A percentile compares a stretch with the other conserved stretches of the same genome.
Evolutionary conservation across 37 sponge, comb jelly and placozoan species (phyloP).

Genomic region (Crambe crambe): DNA sequence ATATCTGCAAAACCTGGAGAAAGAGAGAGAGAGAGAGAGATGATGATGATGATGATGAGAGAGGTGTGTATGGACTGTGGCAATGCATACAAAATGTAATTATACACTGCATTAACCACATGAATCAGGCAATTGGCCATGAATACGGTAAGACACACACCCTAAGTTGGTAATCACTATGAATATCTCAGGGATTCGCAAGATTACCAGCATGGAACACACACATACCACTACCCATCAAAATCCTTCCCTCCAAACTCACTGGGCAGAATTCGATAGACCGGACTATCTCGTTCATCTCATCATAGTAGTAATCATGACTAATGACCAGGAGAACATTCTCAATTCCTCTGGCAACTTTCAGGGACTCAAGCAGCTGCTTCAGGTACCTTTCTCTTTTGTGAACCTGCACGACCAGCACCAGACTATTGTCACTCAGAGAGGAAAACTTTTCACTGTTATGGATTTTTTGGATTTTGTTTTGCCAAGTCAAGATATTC

Average conservation of each 20-base stretch:
- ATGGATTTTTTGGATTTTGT: constrained; percentile 24
- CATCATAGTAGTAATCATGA: constrained; percentile 73
- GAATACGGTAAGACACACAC: too few species aligned
- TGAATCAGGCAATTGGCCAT: background rate
- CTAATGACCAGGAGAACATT: constrained; percentile 70
- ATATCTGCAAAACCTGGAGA: constrained; percentile 74
- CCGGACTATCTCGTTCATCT: constrained; percentile 54
- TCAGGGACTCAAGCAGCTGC: constrained; percentile 66
- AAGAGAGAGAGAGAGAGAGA: background rate
- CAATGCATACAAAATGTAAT: too few species aligned
- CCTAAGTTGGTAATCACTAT: background rate
- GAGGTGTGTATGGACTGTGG: constrained; percentile 9
- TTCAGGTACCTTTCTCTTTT: constrained; percentile 62
- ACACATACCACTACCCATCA: too few species aligned
- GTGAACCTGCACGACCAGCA: constrained; percentile 81
- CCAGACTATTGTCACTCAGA: constrained; percentile 41
- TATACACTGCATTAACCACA: background rate
- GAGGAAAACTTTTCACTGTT: constrained; percentile 57
- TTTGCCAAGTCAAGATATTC: constrained; percentile 2
- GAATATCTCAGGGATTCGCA: background rate
- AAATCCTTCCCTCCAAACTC: background rate
- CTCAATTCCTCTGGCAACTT: constrained; percentile 48
- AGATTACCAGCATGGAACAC: too few species aligned
- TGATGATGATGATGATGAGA: constrained; percentile 5
- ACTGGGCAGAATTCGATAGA: constrained; percentile 66